Percentiles rank a stretch among this genome's conserved stretches.
phyloP scores from a whole-genome alignment of 2,797 vertebrate genomes.

The Furcifer pardalis region DNA sequence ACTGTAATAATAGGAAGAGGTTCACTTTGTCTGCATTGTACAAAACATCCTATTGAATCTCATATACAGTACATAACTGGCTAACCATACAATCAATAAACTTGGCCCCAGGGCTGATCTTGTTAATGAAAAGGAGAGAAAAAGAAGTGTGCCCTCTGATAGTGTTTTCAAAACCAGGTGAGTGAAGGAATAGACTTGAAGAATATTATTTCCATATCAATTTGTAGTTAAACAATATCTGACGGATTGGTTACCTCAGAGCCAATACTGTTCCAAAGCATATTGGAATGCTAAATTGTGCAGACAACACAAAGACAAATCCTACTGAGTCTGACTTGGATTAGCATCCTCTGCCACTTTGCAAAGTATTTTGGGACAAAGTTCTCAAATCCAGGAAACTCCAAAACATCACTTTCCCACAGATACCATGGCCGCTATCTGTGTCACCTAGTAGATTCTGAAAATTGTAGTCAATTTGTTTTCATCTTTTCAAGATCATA shows the following conservation, averaged over 20 bases:
- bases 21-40: not conserved
- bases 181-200: not conserved
- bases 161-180: not conserved
- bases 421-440: too few species aligned
- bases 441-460: too few species aligned
- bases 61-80: not conserved
- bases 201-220: not conserved
- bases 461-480: too few species aligned
- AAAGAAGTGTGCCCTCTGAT: not conserved
- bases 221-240: constrained; percentile 11
- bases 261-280: not conserved
- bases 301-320: not conserved
- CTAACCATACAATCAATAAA: not conserved
- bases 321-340: too few species aligned
- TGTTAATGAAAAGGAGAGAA: not conserved
- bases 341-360: not conserved
- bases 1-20: not conserved
- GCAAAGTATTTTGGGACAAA: not conserved
- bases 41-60: not conserved
- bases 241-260: not conserved
- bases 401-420: too few species aligned
- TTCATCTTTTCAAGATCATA: too few species aligned
- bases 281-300: not conserved
- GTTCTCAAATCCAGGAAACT: not conserved
- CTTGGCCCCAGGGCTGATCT: not conserved